Base-by-base conservation (phyloP, 1,140 invertebrate species). In the Bombus turneri region DNA sequence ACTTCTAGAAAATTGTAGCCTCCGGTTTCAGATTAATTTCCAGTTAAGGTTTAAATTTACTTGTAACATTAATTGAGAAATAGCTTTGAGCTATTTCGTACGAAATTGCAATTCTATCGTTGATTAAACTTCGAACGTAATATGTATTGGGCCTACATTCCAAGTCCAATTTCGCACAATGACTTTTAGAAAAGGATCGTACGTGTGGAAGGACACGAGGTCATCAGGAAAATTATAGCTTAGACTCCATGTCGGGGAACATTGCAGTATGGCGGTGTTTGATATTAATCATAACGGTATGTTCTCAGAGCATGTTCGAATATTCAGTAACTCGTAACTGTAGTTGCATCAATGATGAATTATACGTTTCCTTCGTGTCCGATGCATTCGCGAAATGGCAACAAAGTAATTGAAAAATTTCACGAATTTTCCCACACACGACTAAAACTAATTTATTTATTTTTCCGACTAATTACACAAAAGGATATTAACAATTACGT, bases 251-350 rank as follows among this genome's bases (percentile, higher is more conserved):
- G 28, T 57, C 59, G 28, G n/a, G 74, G 43, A 77, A 47, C 28
- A 28, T 53, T 22, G 62, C 22, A 41, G 69, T 62, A 64, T 41
- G 31, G 12, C 31, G n/a, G 39, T 47, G 64, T 83, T 68, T 69
- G 73, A 77, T 83, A 83, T 83, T 83, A 83, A 83, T 83, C 81
- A 83, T 83, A 83, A 83, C 81, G 81, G 81, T 83, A 77, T 28
- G 34, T 68, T 37, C 62, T 15, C 74, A 25, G 74, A 41, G 74
- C 62, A 39, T 68, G 81, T 37, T 77, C 81, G 81, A 83, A 83
- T 83, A 77, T 83, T 83, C 62, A 83, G 74, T 77, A 83, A 77
- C 74, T 62, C 59, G 41, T 77, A 83, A 83, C 81, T 77, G 74
- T 47, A 68, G 81, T 83, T 83, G 81, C 81, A 66, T 69, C 74